Evolutionary conservation across 2,113 vertebrate species (phyloP).

Genomic region (Leucosticte australis): DNA sequence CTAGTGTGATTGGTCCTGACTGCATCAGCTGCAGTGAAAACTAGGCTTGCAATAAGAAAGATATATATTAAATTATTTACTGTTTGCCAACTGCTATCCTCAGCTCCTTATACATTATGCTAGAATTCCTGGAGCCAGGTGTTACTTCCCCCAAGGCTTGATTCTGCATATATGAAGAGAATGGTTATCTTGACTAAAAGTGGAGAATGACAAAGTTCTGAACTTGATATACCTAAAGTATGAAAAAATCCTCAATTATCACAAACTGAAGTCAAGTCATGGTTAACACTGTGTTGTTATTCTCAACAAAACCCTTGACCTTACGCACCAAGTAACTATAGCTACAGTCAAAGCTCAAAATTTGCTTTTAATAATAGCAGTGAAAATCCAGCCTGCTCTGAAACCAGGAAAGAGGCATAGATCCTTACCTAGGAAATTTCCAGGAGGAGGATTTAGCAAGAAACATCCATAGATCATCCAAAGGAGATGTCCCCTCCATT

Average conservation of each 20-base stretch:
- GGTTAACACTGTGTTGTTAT: background rate
- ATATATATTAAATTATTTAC: background rate
- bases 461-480: background rate
- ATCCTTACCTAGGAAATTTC: background rate
- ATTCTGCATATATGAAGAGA: background rate
- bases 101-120: background rate
- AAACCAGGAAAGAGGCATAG: background rate
- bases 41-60: background rate
- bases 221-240: background rate
- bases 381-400: background rate
- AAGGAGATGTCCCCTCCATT: background rate
- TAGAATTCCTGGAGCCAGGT: background rate
- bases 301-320: background rate
- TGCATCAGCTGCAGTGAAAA: background rate
- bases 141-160: background rate
- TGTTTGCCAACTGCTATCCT: background rate
- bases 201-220: background rate
- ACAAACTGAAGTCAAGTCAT: background rate
- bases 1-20: background rate
- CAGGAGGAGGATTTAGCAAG: background rate
- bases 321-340: background rate
- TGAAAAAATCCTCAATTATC: background rate
- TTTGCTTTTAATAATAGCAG: background rate
- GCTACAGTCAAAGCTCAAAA: background rate
- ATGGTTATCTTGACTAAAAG: background rate